Evolutionary conservation across 2,888 invertebrate species (phyloP).

Genomic region (Idaea aversata): DNA sequence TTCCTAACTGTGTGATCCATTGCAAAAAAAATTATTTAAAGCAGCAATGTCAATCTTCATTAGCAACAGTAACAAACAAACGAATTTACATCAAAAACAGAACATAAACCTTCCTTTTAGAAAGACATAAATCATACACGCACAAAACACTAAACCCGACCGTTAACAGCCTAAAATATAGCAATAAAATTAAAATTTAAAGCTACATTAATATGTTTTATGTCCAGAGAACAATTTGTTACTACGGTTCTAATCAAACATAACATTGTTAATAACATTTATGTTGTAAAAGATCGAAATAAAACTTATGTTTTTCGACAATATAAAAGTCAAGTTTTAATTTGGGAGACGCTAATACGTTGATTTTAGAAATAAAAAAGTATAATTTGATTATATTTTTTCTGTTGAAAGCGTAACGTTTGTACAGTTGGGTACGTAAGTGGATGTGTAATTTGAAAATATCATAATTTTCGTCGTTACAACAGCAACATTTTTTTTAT

Average conservation of each 20-base stretch:
- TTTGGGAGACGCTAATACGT: slow-evolving; percentile 50
- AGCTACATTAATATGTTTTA: background rate
- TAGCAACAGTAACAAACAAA: too few species aligned
- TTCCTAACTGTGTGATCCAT: too few species aligned
- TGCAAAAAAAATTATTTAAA: too few species aligned
- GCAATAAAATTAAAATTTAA: slow-evolving; percentile 1
- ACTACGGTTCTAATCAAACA: background rate
- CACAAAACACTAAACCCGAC: background rate
- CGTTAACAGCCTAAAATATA: background rate
- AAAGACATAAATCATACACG: too few species aligned
- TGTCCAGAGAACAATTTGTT: background rate
- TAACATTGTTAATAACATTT: background rate
- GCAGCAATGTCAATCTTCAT: too few species aligned
- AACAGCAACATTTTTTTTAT: too few species aligned
- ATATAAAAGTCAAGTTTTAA: slow-evolving; percentile 31
- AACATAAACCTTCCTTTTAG: too few species aligned
- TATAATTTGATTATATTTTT: slow-evolving; percentile 48
- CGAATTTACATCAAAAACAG: too few species aligned
- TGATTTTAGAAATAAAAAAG: slow-evolving; percentile 33
- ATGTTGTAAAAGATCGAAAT: slow-evolving; percentile 17
- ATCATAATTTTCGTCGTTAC: background rate
- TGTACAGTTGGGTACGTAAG: slow-evolving; percentile 30
- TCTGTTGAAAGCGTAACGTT: slow-evolving; percentile 34
- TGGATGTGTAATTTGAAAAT: slow-evolving; percentile 3
- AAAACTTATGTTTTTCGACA: slow-evolving; percentile 14